phyloP scores from a whole-genome alignment of 2,797 vertebrate species.

The Pogoniulus pusillus region DNA sequence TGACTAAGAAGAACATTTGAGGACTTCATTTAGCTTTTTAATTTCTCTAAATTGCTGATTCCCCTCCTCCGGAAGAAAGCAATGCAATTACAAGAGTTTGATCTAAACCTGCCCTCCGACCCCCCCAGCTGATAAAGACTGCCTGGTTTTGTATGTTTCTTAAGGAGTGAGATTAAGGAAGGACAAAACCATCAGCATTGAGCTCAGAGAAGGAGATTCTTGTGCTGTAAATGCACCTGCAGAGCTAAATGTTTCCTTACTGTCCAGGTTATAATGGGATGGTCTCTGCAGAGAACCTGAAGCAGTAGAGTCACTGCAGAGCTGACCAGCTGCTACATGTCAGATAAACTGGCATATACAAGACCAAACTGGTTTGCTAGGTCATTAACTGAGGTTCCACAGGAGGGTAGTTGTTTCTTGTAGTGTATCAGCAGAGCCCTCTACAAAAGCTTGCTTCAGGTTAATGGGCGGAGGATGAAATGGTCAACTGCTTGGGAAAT shows the following conservation, averaged over 20 bases:
- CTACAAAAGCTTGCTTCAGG: neutral
- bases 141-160: neutral
- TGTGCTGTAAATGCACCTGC: neutral
- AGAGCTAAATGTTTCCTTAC: neutral
- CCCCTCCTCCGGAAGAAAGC: neutral
- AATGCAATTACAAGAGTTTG: neutral
- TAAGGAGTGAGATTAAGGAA: neutral
- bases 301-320: neutral
- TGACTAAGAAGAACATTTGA: neutral
- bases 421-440: neutral
- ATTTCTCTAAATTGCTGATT: neutral
- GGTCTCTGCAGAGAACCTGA: neutral
- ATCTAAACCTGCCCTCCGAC: neutral
- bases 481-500: neutral
- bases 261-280: neutral
- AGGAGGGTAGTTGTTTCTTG: neutral
- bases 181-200: neutral
- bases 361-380: neutral
- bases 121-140: neutral
- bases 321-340: neutral
- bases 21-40: neutral
- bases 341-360: neutral
- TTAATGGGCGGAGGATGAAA: neutral
- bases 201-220: neutral
- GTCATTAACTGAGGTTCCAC: neutral